Evolutionary conservation across 1,140 invertebrate genomes (phyloP), one percentile per base, ranked within the genome.

Genomic region (Panulirus ornatus): DNA sequence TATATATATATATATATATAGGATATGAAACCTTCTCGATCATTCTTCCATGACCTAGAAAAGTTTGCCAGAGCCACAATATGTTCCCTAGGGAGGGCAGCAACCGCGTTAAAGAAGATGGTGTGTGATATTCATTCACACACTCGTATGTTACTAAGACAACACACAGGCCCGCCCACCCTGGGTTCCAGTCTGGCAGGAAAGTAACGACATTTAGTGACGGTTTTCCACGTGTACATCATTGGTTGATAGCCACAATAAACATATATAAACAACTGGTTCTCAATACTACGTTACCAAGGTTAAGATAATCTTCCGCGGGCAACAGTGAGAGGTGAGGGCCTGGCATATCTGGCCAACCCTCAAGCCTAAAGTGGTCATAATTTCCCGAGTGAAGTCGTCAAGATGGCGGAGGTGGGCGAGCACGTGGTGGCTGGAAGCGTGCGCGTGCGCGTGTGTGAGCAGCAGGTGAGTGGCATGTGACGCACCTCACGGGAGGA

Each of bases 401-500:
- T 66, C 76, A 83, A 83, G 58, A 83, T 83, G 81, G 81, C 81
- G 81, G 81, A 19, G 44, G 81, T 83, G 81, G 38, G 81, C 76
- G 22, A 83, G 81, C 81, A 83, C 81, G 81, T 83, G 81, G 81
- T 40, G 44, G 38, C 5, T 16, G 58, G 58, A 30, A 9, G 54
- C 19, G 81, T 11, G 81, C 51, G 81, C 58, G 40, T 66, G 81
- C 51, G 81, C 54, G 44, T n/a, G 27, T 19, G 22, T 22, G 38
- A 40, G 81, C 58, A 51, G 81, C 81, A 83, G 81, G 81, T 83
- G 81, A 83, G 81, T 83, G 81, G 76, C 76, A 79, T 51, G 44
- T n/a, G 76, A 51, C 76, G 76, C 76, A 51, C 76, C 76, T 79
- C 76, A 27, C n/a, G 70, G 70, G 70, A 73, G 70, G 70, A 16